Conservation (phyloP, 2,797 vertebrate species). For the Gallinago solitaria region DNA sequence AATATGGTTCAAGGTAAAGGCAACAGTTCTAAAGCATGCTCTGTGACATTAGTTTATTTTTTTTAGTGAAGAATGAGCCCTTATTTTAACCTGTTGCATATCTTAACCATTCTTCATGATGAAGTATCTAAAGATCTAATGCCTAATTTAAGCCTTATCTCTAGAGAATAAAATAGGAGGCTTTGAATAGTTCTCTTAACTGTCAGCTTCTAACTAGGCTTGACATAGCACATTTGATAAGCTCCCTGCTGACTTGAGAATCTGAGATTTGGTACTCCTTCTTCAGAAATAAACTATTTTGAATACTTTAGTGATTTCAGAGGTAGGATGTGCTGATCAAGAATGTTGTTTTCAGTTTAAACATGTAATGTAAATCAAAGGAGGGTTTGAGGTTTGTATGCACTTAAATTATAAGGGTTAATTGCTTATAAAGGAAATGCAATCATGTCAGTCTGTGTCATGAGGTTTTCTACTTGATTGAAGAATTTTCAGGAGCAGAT, state of each 20-base stretch:
- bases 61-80: not conserved
- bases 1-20: not conserved
- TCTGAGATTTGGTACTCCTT: not conserved
- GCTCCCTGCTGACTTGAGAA: not conserved
- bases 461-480: not conserved
- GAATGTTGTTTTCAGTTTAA: not conserved
- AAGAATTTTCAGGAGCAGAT: not conserved
- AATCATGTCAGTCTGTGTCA: fast-evolving
- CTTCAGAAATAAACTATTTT: not conserved
- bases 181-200: not conserved
- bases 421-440: not conserved
- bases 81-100: fast-evolving
- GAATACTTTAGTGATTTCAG: not conserved
- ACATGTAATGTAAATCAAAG: fast-evolving
- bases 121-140: not conserved
- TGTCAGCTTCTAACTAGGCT: not conserved
- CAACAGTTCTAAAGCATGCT: not conserved
- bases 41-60: fast-evolving
- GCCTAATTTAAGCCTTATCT: not conserved
- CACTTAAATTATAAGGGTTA: fast-evolving
- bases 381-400: not conserved
- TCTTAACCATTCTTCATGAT: fast-evolving
- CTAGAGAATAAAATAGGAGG: not conserved
- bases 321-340: not conserved
- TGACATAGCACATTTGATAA: not conserved